A percentile compares a stretch with the other conserved stretches of the same genome.
Conservation (phyloP, 2,797 vertebrate species). For the Muscicapa comitata region DNA sequence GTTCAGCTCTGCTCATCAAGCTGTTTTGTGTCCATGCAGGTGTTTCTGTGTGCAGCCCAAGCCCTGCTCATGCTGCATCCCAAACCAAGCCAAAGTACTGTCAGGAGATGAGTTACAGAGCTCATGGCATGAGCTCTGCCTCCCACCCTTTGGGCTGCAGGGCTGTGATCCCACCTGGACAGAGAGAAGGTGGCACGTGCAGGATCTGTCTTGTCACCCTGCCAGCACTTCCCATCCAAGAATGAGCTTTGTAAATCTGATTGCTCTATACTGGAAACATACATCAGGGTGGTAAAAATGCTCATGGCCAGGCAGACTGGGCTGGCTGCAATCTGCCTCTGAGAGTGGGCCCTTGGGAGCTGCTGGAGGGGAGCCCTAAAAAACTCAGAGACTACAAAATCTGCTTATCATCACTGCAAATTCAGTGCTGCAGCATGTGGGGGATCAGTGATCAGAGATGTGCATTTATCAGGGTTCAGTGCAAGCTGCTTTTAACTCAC, state of each 20-base stretch:
- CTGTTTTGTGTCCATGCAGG: neutral
- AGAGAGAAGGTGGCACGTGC: neutral
- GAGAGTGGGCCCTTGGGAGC: neutral
- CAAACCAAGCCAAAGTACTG: neutral
- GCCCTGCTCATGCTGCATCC: neutral
- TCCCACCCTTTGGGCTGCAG: neutral
- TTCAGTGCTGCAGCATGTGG: fast-evolving
- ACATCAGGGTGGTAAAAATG: neutral
- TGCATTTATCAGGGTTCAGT: neutral
- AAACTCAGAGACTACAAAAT: neutral
- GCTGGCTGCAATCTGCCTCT: neutral
- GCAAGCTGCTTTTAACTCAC: neutral
- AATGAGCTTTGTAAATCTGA: neutral
- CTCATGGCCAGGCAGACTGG: neutral
- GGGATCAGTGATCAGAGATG: neutral
- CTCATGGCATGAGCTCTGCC: fast-evolving
- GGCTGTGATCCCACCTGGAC: neutral
- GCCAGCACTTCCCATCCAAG: neutral
- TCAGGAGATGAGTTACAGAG: neutral
- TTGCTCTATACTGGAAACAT: neutral
- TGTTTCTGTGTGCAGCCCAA: neutral
- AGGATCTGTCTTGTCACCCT: neutral
- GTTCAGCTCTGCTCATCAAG: neutral
- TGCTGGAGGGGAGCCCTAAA: neutral
- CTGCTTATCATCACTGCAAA: neutral